A percentile compares a stretch with the other conserved stretches of the same genome.
These are phyloP conservation scores for Thereva nobilitata DNA, from an alignment of 2,888 invertebrate genomes.

Conservation along the genomic window DNA sequence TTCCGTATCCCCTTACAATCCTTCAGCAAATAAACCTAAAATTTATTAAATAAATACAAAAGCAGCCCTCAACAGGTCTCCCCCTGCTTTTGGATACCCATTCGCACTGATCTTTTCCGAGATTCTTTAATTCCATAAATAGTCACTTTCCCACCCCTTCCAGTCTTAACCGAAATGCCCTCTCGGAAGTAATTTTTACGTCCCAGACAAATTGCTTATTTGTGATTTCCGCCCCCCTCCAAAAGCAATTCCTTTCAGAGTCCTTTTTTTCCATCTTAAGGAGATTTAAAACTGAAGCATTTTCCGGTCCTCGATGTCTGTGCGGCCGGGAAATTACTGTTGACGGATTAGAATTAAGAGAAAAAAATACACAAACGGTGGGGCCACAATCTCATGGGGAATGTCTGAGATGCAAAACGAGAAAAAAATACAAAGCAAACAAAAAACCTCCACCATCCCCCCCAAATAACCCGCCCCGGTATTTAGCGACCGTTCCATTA, in stretches of 20 bases:
- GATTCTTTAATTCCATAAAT: constrained; percentile 27
- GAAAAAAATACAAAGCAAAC: background rate
- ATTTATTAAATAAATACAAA: background rate
- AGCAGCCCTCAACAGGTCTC: constrained; percentile 4
- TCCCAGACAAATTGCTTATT: constrained; percentile 59
- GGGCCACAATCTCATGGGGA: background rate
- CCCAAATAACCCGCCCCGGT: too few relatives aligned
- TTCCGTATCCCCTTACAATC: too few relatives aligned
- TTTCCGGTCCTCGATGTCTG: constrained; percentile 31
- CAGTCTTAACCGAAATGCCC: constrained; percentile 30
- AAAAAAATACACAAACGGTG: constrained; percentile 19
- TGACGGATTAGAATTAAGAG: constrained; percentile 44
- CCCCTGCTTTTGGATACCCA: constrained; percentile 6
- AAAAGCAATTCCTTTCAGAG: constrained; percentile 8
- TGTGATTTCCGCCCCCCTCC: constrained; percentile 52
- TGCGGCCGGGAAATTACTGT: constrained; percentile 42
- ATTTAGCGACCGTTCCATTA: constrained; percentile 19
- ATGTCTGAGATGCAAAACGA: background rate
- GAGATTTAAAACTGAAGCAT: constrained; percentile 30
- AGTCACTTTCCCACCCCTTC: background rate
- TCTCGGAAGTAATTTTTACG: constrained; percentile 58
- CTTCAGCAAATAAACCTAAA: too few relatives aligned
- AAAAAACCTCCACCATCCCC: too few relatives aligned
- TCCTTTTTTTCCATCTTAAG: constrained; percentile 27
- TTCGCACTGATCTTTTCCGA: constrained; percentile 6